phyloP scores from a whole-genome alignment of 2,113 vertebrate species.

The Scomber colias region DNA sequence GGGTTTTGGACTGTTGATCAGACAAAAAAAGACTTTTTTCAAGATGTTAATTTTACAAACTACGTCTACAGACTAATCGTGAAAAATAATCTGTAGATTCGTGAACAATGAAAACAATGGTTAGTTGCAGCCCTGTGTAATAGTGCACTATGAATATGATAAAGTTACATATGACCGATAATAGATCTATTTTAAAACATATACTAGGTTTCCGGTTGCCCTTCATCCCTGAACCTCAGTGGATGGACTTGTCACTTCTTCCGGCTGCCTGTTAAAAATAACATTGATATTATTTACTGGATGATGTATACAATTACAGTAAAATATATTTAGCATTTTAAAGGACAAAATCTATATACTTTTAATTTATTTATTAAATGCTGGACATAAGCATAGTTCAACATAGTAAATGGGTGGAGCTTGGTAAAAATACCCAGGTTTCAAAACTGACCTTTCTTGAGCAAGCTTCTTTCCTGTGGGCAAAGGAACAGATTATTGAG shows the following conservation, averaged over 20 bases:
- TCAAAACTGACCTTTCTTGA: constrained; percentile 69
- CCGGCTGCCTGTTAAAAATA: constrained; percentile 50
- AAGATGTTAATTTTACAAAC: too few relatives aligned
- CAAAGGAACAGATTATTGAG: background rate
- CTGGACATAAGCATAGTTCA: background rate
- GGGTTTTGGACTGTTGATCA: too few relatives aligned
- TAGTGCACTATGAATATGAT: background rate
- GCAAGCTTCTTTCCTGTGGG: constrained; percentile 69
- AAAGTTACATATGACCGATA: background rate
- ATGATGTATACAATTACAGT: background rate
- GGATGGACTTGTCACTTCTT: constrained; percentile 35
- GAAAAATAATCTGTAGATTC: too few relatives aligned
- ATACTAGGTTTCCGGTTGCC: background rate
- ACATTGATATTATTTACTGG: background rate
- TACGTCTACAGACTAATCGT: too few relatives aligned
- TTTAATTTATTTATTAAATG: background rate
- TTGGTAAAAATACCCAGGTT: constrained; percentile 3
- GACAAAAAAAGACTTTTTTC: too few relatives aligned
- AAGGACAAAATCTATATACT: background rate
- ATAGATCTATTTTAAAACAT: constrained; percentile 5
- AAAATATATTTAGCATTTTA: background rate
- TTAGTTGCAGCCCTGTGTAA: too few relatives aligned
- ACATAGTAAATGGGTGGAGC: constrained; percentile 23
- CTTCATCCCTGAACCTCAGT: constrained; percentile 38
- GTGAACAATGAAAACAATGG: too few relatives aligned